A percentile compares a stretch with the other conserved stretches of the same genome.
Evolutionary conservation across 2,888 invertebrate species (phyloP).

Genomic region (Cancer borealis): DNA sequence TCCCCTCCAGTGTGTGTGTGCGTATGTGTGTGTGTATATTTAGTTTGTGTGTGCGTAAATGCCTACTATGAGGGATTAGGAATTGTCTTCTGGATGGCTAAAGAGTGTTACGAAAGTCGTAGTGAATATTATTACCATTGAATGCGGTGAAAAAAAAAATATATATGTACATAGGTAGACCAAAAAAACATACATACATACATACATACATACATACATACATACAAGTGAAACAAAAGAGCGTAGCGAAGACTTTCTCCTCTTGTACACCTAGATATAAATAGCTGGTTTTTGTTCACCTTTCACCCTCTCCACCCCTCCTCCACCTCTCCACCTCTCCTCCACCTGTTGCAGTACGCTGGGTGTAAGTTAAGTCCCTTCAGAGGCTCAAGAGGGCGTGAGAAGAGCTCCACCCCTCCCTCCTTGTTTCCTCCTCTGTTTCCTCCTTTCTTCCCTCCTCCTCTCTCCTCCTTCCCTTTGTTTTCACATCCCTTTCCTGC

Average conservation of each 20-base stretch:
- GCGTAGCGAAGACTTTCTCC: conserved; percentile 27
- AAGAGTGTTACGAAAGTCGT: no score
- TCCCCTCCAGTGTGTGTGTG: no score
- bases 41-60: no score
- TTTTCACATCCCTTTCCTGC: not conserved
- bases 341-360: not conserved
- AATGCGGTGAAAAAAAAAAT: no score
- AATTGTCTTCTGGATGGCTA: no score
- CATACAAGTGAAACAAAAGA: not conserved
- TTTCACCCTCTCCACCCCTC: no score
- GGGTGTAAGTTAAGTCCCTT: not conserved
- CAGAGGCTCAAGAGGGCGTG: not conserved
- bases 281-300: not conserved
- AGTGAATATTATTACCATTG: no score
- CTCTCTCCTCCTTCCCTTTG: not conserved
- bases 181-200: not conserved
- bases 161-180: no score
- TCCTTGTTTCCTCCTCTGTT: not conserved
- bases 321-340: not conserved
- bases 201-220: not conserved
- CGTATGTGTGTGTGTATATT: no score
- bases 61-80: no score
- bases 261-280: conserved; percentile 27
- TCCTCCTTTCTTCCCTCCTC: not conserved
- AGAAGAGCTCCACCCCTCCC: not conserved